Evolutionary conservation across 1,140 invertebrate genomes (phyloP), one percentile per base, ranked within the genome.

Genomic region (Neodiprion fabricii): DNA sequence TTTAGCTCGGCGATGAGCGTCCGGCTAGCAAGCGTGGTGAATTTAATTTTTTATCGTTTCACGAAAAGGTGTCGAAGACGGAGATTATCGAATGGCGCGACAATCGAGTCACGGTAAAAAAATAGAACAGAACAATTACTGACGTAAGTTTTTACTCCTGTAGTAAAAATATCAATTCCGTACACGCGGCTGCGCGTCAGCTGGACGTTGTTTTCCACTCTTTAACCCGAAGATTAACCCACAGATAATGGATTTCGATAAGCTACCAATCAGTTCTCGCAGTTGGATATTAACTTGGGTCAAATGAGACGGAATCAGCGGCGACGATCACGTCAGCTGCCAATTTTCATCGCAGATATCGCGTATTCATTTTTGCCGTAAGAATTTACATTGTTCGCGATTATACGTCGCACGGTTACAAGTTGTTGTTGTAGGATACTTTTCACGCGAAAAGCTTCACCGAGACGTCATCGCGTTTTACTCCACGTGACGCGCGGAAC

Each of bases 141-240:
- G 17, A 76, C 28, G 28, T 77, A 47, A 66, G 66, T 74, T 65
- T 61, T 21, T 65, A 67, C 48, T 69, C 48, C 14, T n/a, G 70
- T 66, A 72, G 72, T 70, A 48, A n/a, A 7, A 67, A 74, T 71
- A 40, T 53, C 12, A 23, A 53, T 1, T 72, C 61, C 61, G 7
- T 65, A 65, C 17, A 65, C 17, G 61, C 1, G 61, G 12, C 17
- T 65, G 7, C 1, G 12, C 61, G 5, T 65, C 17, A 5, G 17
- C 7, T 14, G 61, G 17, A 14, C 17, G 17, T 65, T 17, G 17
- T 65, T 14, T 17, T 14, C 12, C 4, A 21, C 4, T 23, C 10
- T 69, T 69, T 69, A 69, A 23, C 40, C 17, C 21, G 23, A 23
- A 69, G 40, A 69, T 69, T 69, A 69, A 69, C 12, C 8, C 67